Percentiles rank a stretch among this genome's conserved stretches.
phyloP scores from a whole-genome alignment of 2,113 vertebrate genomes.

The Phyllopteryx taeniolatus region DNA sequence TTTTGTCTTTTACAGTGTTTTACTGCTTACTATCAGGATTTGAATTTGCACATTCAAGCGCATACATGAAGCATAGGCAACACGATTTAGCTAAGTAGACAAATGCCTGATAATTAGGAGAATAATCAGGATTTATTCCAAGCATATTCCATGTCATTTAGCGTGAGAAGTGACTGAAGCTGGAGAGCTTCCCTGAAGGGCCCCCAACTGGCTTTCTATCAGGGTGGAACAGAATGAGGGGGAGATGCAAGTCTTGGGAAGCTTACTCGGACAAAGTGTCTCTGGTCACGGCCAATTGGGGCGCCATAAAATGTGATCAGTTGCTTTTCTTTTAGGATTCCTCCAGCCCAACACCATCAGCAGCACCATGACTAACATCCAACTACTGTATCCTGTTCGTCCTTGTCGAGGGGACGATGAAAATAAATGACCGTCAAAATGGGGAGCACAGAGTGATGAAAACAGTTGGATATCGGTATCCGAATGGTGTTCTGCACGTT shows the following conservation, averaged over 20 bases:
- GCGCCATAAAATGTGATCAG: slow-evolving; percentile 71
- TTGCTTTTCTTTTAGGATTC: slow-evolving; percentile 52
- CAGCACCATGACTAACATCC: slow-evolving; percentile 61
- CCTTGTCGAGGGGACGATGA: slow-evolving; percentile 39
- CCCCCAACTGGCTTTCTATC: not conserved
- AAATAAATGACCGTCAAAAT: slow-evolving; percentile 34
- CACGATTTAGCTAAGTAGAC: slow-evolving; percentile 28
- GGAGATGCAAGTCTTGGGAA: slow-evolving; percentile 20
- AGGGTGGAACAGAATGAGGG: not conserved
- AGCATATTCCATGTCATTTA: slow-evolving; percentile 44
- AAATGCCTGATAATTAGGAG: slow-evolving; percentile 42
- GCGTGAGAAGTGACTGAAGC: slow-evolving; percentile 43
- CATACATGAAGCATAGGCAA: slow-evolving; percentile 17
- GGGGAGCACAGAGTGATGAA: slow-evolving; percentile 36
- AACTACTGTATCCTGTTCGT: slow-evolving; percentile 62
- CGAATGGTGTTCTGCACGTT: slow-evolving; percentile 19
- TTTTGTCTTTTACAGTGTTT: not conserved
- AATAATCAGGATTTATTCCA: slow-evolving; percentile 50
- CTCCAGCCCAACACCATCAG: slow-evolving; percentile 47
- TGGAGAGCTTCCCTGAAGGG: slow-evolving; percentile 8
- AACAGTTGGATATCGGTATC: slow-evolving; percentile 34
- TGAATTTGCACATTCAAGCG: not conserved
- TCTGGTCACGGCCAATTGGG: slow-evolving; percentile 67
- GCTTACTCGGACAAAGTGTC: slow-evolving; percentile 40
- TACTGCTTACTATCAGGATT: not conserved